phyloP scores from a whole-genome alignment of 2,888 invertebrate genomes.

The Scaptomyza polygonia region DNA sequence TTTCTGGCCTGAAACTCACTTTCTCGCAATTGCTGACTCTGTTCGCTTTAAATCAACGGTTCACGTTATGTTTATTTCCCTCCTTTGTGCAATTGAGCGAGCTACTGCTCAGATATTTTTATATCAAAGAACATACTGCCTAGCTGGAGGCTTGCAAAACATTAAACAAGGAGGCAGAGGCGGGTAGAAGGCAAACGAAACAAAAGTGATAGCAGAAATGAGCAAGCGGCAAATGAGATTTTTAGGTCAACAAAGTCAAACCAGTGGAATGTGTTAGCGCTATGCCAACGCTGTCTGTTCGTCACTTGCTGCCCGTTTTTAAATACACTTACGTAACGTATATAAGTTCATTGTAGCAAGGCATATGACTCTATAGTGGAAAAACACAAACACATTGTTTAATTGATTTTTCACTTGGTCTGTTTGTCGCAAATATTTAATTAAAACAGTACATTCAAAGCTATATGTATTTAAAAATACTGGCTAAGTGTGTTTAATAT shows the following conservation, averaged over 20 bases:
- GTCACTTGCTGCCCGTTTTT: conserved; percentile 59
- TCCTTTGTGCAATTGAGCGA: conserved; percentile 16
- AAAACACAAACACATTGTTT: neutral
- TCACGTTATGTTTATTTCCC: conserved; percentile 3
- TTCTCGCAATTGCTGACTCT: conserved; percentile 59
- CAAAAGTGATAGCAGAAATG: conserved; percentile 73
- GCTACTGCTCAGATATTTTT: conserved; percentile 29
- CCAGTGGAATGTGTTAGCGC: conserved; percentile 46
- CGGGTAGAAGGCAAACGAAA: conserved; percentile 47
- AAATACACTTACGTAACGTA: conserved; percentile 7
- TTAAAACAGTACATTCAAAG: neutral
- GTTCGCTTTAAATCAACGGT: conserved; percentile 23
- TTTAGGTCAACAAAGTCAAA: conserved; percentile 78
- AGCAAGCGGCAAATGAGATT: conserved; percentile 78
- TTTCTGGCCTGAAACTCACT: conserved; percentile 55
- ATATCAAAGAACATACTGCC: conserved; percentile 38
- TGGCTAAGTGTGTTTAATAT: neutral
- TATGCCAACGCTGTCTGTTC: conserved; percentile 47
- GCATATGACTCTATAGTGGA: neutral
- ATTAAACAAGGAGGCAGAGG: conserved; percentile 32
- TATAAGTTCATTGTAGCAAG: neutral
- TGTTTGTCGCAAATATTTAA: neutral
- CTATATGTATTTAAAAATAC: neutral
- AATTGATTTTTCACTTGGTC: too few relatives aligned
- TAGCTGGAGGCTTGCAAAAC: conserved; percentile 43